These are phyloP conservation scores for Solen grandis DNA, from an alignment of 1,140 invertebrate species.

Conservation along the genomic window DNA sequence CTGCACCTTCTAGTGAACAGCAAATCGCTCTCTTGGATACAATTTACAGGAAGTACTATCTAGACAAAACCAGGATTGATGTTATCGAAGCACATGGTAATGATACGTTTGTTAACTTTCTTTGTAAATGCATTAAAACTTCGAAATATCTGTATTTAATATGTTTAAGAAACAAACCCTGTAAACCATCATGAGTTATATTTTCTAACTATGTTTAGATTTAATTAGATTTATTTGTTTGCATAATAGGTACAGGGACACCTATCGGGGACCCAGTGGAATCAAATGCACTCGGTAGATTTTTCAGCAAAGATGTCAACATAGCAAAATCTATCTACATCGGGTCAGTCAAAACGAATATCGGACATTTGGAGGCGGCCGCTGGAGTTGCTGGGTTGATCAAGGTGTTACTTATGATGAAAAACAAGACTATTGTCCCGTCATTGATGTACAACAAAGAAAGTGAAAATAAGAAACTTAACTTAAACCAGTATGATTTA, in stretches of 20 bases:
- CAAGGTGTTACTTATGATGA: conserved; percentile 82
- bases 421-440: conserved; percentile 52
- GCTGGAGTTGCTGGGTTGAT: conserved; percentile 94
- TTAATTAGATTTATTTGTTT: too few species aligned
- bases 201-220: too few species aligned
- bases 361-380: conserved; percentile 92
- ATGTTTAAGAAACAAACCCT: too few species aligned
- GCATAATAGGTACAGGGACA: conserved; percentile 61
- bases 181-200: too few species aligned
- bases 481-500: conserved; percentile 50
- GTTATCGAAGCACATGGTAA: conserved; percentile 66
- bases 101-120: not conserved
- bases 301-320: conserved; percentile 20
- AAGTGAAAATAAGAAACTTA: conserved; percentile 50
- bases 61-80: conserved; percentile 38
- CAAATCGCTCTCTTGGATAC: conserved; percentile 50
- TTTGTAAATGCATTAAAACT: not conserved
- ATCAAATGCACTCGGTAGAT: conserved; percentile 39
- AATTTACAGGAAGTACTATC: conserved; percentile 23
- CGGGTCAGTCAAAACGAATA: conserved; percentile 65
- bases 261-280: conserved; percentile 64
- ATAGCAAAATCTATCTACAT: conserved; percentile 19
- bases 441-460: conserved; percentile 55
- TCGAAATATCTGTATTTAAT: too few species aligned
- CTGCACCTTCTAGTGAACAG: conserved; percentile 60